Conservation (phyloP, 2,113 vertebrate species). For the Propithecus coquereli region DNA sequence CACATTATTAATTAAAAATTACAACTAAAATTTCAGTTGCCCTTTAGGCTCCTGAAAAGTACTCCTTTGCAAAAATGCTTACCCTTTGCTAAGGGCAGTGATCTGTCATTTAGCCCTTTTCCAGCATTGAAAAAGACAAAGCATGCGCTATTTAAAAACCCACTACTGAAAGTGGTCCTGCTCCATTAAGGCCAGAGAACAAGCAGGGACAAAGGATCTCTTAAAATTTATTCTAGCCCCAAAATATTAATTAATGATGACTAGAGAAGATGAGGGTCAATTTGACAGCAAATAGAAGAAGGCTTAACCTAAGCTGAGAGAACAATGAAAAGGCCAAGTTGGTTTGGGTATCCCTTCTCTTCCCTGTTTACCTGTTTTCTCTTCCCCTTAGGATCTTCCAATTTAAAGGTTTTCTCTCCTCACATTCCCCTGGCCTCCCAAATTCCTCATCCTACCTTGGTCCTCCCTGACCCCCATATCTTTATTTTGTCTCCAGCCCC, state of each 20-base stretch:
- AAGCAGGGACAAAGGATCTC: neutral
- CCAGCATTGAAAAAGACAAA: neutral
- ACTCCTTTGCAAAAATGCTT: neutral
- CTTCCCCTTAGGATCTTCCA: neutral
- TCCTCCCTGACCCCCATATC: neutral
- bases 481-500: neutral
- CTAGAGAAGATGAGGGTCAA: neutral
- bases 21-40: neutral
- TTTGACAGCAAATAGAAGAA: neutral
- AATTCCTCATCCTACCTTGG: neutral
- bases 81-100: neutral
- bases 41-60: neutral
- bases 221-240: neutral
- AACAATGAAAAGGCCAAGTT: neutral
- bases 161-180: too few relatives aligned
- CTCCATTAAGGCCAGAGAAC: neutral
- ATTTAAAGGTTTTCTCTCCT: neutral
- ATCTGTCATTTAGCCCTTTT: neutral
- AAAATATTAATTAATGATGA: constrained; percentile 5
- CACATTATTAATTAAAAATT: neutral
- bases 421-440: neutral
- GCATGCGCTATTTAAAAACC: neutral
- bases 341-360: neutral
- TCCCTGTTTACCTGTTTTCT: neutral
- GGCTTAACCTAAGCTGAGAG: neutral